These are phyloP conservation scores for Momotus momota DNA, from an alignment of 2,797 vertebrate species.

Conservation along the genomic window DNA sequence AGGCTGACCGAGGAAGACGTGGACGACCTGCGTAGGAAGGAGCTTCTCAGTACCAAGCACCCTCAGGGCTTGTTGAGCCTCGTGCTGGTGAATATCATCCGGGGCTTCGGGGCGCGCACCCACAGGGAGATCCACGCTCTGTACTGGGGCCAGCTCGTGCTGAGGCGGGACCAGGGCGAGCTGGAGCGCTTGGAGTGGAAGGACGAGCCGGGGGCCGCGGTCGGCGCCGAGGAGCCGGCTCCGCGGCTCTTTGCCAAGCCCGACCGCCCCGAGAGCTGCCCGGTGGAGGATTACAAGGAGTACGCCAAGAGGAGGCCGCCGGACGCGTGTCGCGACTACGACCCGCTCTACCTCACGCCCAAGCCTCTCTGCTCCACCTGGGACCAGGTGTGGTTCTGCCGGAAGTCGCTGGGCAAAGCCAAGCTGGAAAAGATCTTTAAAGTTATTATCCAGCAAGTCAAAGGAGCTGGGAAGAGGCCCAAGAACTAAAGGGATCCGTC, in stretches of 20 bases:
- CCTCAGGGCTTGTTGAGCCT: constrained; percentile 21
- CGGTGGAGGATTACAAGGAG: neutral
- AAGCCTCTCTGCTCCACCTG: neutral
- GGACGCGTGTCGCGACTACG: neutral
- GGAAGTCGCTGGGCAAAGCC: neutral
- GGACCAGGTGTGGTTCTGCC: constrained; percentile 40
- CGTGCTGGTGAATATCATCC: neutral
- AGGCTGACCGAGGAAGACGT: constrained; percentile 3
- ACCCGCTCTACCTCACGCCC: constrained; percentile 43
- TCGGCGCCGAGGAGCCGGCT: accelerated
- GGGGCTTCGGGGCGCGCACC: neutral
- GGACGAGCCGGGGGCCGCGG: neutral
- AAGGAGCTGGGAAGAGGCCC: accelerated
- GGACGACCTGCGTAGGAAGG: neutral
- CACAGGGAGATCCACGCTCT: neutral
- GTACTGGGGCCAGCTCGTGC: constrained; percentile 57
- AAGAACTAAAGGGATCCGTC: neutral
- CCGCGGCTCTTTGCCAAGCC: neutral
- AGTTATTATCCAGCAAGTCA: neutral
- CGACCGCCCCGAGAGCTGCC: neutral
- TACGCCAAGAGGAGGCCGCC: neutral
- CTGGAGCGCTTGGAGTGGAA: constrained; percentile 58
- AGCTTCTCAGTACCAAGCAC: neutral
- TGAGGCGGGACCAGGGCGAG: neutral
- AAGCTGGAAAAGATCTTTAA: neutral